phyloP scores from a whole-genome alignment of 2,797 vertebrate species.

The Cossypha caffra region DNA sequence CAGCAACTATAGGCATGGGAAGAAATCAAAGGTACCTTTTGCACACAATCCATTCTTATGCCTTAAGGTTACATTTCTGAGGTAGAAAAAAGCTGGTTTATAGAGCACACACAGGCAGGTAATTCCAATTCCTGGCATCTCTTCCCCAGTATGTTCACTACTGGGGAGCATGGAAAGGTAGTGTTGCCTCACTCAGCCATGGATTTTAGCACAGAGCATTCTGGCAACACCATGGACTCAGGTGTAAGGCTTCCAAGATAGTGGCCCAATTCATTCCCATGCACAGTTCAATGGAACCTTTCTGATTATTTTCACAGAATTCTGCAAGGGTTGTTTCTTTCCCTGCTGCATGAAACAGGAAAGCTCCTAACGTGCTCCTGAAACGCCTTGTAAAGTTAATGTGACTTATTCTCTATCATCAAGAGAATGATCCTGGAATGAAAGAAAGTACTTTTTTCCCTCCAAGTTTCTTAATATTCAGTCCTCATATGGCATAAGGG shows the following conservation, averaged over 20 bases:
- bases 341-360: not conserved
- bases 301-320: conserved; percentile 1
- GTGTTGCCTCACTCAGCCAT: not conserved
- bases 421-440: not conserved
- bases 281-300: not conserved
- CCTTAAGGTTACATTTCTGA: not conserved
- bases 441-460: not conserved
- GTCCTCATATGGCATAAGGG: not conserved
- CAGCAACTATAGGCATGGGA: not conserved
- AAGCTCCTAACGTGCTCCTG: not conserved
- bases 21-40: not conserved
- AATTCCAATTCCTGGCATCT: not conserved
- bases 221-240: not conserved
- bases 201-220: not conserved
- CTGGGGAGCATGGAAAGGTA: not conserved
- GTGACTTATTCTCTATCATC: not conserved
- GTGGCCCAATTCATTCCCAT: not conserved
- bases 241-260: not conserved
- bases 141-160: not conserved
- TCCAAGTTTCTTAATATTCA: conserved; percentile 31
- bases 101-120: not conserved
- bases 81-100: not conserved
- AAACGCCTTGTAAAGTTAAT: not conserved
- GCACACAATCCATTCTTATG: not conserved
- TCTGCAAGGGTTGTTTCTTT: not conserved